A percentile compares a stretch with the other conserved stretches of the same genome.
These are phyloP conservation scores for Dipodomys ordii DNA, from an alignment of 2,113 vertebrate species.

Conservation along the genomic window DNA sequence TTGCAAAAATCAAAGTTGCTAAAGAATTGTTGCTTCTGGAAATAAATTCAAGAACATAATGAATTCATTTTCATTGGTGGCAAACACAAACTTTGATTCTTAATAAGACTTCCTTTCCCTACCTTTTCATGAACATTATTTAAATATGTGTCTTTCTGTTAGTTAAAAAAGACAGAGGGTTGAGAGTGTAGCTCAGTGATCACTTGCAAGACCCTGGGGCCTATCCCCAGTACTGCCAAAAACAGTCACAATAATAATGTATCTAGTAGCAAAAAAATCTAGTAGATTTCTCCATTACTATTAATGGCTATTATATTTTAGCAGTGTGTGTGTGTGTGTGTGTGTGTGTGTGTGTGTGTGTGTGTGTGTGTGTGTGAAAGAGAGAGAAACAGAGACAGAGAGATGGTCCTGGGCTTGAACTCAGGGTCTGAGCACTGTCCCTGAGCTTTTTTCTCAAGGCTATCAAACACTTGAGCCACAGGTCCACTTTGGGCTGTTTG, in stretches of 20 bases:
- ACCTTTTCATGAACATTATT: constrained; percentile 41
- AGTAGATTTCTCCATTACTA: constrained; percentile 26
- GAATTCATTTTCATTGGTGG: constrained; percentile 63
- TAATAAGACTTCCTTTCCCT: constrained; percentile 42
- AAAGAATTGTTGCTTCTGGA: constrained; percentile 64
- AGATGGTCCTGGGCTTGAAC: no score
- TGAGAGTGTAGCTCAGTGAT: not conserved
- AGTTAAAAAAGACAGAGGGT: not conserved
- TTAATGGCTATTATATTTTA: constrained; percentile 59
- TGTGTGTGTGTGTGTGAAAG: not conserved
- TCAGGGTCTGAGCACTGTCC: no score
- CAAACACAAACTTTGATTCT: constrained; percentile 62
- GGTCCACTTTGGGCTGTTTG: no score
- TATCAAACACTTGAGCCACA: no score
- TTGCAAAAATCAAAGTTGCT: constrained; percentile 67
- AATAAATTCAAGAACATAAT: constrained; percentile 66
- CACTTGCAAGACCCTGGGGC: not conserved
- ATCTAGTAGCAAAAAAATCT: constrained; percentile 49
- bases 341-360: not conserved
- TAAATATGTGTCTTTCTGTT: constrained; percentile 61
- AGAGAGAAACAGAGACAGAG: no score
- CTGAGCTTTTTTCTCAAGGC: no score
- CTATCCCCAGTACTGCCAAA: not conserved
- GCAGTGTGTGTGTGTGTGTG: not conserved
- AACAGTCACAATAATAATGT: not conserved